phyloP scores from a whole-genome alignment of 1,140 invertebrate genomes.

The Musca vetustissima region DNA sequence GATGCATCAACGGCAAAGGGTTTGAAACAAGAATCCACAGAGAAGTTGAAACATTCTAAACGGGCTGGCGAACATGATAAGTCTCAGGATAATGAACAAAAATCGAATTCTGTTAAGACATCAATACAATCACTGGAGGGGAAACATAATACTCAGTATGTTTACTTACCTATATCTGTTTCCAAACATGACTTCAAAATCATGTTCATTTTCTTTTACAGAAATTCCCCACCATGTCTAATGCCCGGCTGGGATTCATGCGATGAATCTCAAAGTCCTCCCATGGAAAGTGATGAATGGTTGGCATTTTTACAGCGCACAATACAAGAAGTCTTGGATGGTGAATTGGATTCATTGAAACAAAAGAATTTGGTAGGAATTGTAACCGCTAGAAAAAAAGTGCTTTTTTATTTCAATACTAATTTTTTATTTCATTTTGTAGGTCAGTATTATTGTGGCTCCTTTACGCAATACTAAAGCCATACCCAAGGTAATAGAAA shows the following conservation, averaged over 20 bases:
- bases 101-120: not conserved
- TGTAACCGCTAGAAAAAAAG: conserved; percentile 8
- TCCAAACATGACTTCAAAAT: too few species aligned
- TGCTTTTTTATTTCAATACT: not conserved
- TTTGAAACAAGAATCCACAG: too few species aligned
- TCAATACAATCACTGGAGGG: not conserved
- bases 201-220: conserved; percentile 5
- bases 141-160: not conserved
- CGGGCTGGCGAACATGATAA: too few species aligned
- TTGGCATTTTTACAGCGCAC: conserved; percentile 71
- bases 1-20: too few species aligned
- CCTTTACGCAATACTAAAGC: conserved; percentile 68
- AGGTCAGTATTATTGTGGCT: conserved; percentile 69
- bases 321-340: conserved; percentile 71
- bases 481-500: conserved; percentile 65
- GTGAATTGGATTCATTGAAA: conserved; percentile 70
- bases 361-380: conserved; percentile 67
- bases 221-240: conserved; percentile 50
- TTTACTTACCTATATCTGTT: not conserved
- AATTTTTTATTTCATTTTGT: conserved; percentile 23
- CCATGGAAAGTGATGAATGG: conserved; percentile 84
- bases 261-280: conserved; percentile 58
- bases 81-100: too few species aligned
- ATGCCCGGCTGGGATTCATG: conserved; percentile 54
- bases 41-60: too few species aligned